Evolutionary conservation across 2,888 invertebrate species (phyloP).

Genomic region (Diploptera punctata): DNA sequence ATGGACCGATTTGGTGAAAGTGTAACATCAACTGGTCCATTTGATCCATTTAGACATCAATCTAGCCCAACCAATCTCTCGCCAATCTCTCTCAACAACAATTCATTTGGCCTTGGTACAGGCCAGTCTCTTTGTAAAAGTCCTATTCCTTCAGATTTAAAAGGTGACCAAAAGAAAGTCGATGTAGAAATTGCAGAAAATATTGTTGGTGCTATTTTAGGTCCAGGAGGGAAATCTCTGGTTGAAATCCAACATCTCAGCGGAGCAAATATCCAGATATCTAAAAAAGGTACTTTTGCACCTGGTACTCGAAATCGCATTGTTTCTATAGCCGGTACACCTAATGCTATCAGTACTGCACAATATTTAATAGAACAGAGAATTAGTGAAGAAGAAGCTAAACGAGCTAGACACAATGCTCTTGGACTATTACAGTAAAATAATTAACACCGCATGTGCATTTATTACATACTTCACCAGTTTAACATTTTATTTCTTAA

Average conservation of each 20-base stretch:
- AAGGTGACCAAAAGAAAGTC: slow-evolving; percentile 87
- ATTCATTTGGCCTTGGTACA: slow-evolving; percentile 86
- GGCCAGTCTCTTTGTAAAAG: slow-evolving; percentile 69
- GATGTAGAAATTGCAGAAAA: slow-evolving; percentile 85
- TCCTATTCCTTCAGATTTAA: slow-evolving; percentile 76
- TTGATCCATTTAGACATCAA: slow-evolving; percentile 78
- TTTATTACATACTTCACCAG: slow-evolving; percentile 24
- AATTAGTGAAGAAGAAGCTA: slow-evolving; percentile 94
- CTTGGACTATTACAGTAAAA: slow-evolving; percentile 39
- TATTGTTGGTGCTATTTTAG: slow-evolving; percentile 97
- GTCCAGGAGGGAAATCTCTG: slow-evolving; percentile 94
- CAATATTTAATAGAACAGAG: slow-evolving; percentile 96
- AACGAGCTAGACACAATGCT: slow-evolving; percentile 83
- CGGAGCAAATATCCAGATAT: slow-evolving; percentile 98
- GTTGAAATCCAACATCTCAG: slow-evolving; percentile 97
- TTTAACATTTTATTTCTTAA: slow-evolving; percentile 11
- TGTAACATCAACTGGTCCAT: slow-evolving; percentile 57
- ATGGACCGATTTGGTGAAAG: slow-evolving; percentile 54
- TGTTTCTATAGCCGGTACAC: slow-evolving; percentile 93
- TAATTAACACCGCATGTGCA: slow-evolving; percentile 33
- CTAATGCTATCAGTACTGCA: slow-evolving; percentile 88
- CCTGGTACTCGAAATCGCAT: slow-evolving; percentile 97
- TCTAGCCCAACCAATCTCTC: slow-evolving; percentile 72
- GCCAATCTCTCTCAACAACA: slow-evolving; percentile 82
- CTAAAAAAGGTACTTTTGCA: slow-evolving; percentile 97